Percentiles rank a stretch among this genome's conserved stretches.
These are phyloP conservation scores for Thamnophis sirtalis DNA, from an alignment of 2,113 vertebrate genomes.

Conservation along the genomic window DNA sequence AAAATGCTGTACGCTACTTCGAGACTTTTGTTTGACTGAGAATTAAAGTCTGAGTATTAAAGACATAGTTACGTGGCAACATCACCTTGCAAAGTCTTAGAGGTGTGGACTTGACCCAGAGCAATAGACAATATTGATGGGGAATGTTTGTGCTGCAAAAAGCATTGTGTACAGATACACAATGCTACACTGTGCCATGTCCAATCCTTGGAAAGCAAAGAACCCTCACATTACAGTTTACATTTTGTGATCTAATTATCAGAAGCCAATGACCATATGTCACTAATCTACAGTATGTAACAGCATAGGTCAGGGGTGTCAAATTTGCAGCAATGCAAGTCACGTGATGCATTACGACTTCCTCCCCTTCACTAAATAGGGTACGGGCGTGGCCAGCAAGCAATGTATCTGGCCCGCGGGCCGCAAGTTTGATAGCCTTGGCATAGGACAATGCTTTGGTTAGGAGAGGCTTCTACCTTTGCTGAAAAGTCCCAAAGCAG, in stretches of 20 bases:
- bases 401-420: too few relatives aligned
- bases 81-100: not conserved
- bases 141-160: not conserved
- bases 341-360: too few relatives aligned
- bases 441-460: not conserved
- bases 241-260: not conserved
- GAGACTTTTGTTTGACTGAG: too few relatives aligned
- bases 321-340: too few relatives aligned
- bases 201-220: not conserved
- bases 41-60: too few relatives aligned
- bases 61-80: too few relatives aligned
- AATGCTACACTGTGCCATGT: too few relatives aligned
- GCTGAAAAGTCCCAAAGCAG: conserved; percentile 20
- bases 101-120: not conserved
- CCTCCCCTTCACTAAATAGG: too few relatives aligned
- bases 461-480: not conserved
- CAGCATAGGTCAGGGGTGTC: not conserved
- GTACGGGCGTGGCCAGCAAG: too few relatives aligned
- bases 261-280: not conserved
- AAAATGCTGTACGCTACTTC: too few relatives aligned
- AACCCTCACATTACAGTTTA: not conserved
- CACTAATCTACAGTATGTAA: not conserved
- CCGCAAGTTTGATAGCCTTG: too few relatives aligned
- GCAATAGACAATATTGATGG: not conserved
- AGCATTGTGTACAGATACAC: not conserved